Evolutionary conservation across 2,888 invertebrate species (phyloP), one percentile per base, ranked within the genome.

Genomic region (Choreutis nemorana): DNA sequence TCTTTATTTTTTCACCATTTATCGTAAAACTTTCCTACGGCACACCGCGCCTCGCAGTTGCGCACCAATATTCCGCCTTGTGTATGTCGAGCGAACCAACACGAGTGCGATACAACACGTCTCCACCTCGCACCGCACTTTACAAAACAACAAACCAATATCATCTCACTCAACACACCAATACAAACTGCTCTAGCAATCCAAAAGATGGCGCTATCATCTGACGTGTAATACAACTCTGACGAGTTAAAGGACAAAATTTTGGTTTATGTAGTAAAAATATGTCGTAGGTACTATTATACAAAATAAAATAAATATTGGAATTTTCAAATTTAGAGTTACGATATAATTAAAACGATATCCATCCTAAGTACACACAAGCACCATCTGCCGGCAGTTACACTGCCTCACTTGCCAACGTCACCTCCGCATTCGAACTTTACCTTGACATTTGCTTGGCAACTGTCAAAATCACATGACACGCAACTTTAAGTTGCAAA

Each of bases 1-100:
- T 75, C 64, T 75, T 75, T 73, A 73, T 72, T 75, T 72, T 70
- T 73, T 73, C 72, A 77, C 77, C 77, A 77, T 78, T 78, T 78
- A 78, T 78, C 75, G 71, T 75, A 75, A 78, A 77, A 73, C 73
- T 70, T 70, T 68, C 73, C 68, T 72, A 75, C 66, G 71, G 67
- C 71, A 72, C 65, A 68, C 70, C 67, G 68, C 71, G 68, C 71
- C 65, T 70, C 65, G 63, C 70, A 63, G 60, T 61, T 67, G 67
- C 73, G 70, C 68, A 56, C 72, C 73, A 57, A 68, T 68, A 71
- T 66, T 66, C 62, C 67, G 68, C 63, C 67, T 68, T 68, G 73
- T 71, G 72, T 68, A 67, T 71, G 75, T 66, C 63, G 71, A 70
- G 68, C 58, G 45, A 45, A 38, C 29, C 36, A 32, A 25, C 30